These are phyloP conservation scores for Unio pictorum DNA, from an alignment of 2,888 invertebrate species.

Conservation along the genomic window DNA sequence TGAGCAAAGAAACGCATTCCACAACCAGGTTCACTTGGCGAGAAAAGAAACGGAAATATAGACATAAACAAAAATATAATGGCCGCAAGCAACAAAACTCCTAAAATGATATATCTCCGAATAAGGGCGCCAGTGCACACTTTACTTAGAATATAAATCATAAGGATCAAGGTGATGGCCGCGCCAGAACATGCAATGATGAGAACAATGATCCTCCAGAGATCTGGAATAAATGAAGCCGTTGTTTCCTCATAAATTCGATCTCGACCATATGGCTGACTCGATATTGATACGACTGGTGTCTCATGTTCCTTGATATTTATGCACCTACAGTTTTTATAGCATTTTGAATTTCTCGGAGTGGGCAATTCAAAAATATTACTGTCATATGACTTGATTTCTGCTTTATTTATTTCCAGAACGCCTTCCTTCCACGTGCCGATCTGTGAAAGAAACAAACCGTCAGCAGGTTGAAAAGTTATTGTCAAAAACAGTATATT, in stretches of 20 bases:
- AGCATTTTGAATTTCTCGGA: slow-evolving; percentile 23
- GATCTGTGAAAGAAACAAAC: slow-evolving; percentile 30
- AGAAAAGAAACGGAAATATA: slow-evolving; percentile 71
- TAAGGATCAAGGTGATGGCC: slow-evolving; percentile 87
- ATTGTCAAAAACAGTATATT: no score
- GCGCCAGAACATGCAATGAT: slow-evolving; percentile 87
- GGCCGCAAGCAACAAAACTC: slow-evolving; percentile 71
- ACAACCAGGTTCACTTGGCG: slow-evolving; percentile 70
- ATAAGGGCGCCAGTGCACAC: slow-evolving; percentile 72
- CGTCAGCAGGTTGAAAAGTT: not conserved
- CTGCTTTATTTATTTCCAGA: slow-evolving; percentile 20
- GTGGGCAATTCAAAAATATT: slow-evolving; percentile 18
- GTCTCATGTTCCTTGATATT: slow-evolving; percentile 21
- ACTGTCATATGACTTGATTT: slow-evolving; percentile 32
- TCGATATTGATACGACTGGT: slow-evolving; percentile 1
- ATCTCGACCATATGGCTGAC: slow-evolving; percentile 14
- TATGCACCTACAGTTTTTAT: slow-evolving; percentile 36
- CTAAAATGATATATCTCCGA: slow-evolving; percentile 62
- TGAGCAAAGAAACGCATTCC: slow-evolving; percentile 71
- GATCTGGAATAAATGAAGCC: slow-evolving; percentile 61
- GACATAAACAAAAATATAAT: slow-evolving; percentile 70
- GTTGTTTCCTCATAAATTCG: slow-evolving; percentile 32
- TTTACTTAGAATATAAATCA: slow-evolving; percentile 87
- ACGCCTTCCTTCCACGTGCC: slow-evolving; percentile 37
- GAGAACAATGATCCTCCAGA: slow-evolving; percentile 91